Evolutionary conservation across 2,113 vertebrate species (phyloP).

Genomic region (Heterocephalus glaber): DNA sequence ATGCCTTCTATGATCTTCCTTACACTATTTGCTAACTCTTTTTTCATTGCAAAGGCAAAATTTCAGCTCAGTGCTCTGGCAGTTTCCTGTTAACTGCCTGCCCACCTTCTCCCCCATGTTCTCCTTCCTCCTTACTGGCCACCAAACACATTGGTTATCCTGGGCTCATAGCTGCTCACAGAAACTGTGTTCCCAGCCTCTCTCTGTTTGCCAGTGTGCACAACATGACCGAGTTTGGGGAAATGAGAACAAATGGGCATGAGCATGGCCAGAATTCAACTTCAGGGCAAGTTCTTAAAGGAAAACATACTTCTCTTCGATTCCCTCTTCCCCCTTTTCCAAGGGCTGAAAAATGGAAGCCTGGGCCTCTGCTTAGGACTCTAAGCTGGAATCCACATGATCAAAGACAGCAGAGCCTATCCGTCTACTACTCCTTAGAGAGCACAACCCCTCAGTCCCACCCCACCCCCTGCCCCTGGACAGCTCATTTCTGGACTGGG

Average conservation of each 20-base stretch:
- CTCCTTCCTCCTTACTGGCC: background rate
- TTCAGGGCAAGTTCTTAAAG: background rate
- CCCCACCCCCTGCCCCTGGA: too few species aligned
- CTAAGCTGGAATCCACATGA: background rate
- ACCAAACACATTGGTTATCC: background rate
- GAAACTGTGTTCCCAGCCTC: background rate
- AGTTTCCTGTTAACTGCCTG: background rate
- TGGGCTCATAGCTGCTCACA: background rate
- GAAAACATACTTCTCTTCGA: background rate
- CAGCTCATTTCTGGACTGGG: background rate
- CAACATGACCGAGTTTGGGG: background rate
- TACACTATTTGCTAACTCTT: background rate
- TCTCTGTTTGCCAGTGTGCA: background rate
- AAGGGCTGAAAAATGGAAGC: background rate
- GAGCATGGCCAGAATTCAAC: background rate
- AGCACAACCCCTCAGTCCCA: background rate
- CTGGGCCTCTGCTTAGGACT: background rate
- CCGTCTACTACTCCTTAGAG: background rate
- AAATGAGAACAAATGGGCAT: background rate
- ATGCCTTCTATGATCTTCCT: slow-evolving; percentile 15
- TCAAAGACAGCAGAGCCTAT: background rate
- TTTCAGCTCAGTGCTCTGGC: background rate
- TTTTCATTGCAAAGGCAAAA: slow-evolving; percentile 33
- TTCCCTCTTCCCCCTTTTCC: background rate
- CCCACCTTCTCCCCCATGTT: accelerated